These are phyloP conservation scores for Musca vetustissima DNA, from an alignment of 1,140 invertebrate genomes.

Conservation along the genomic window DNA sequence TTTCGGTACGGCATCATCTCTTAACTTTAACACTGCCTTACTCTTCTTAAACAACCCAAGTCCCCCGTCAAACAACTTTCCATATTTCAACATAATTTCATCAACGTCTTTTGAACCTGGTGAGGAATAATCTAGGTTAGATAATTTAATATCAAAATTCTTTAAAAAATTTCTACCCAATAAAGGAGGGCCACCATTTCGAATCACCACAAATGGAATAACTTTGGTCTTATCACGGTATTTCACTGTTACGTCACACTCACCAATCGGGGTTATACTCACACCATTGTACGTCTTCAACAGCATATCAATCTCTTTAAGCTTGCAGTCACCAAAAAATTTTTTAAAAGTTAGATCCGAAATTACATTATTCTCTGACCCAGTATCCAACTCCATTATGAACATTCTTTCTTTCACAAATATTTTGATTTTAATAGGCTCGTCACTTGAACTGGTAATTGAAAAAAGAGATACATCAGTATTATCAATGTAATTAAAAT, in stretches of 20 bases:
- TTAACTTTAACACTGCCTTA: slow-evolving; percentile 1
- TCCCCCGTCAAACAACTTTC: slow-evolving; percentile 13
- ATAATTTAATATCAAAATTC: slow-evolving; percentile 7
- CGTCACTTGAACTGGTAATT: neutral
- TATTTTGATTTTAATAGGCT: slow-evolving; percentile 5
- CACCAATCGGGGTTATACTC: neutral
- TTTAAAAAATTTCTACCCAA: slow-evolving; percentile 30
- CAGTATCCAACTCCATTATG: slow-evolving; percentile 17
- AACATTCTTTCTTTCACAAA: neutral
- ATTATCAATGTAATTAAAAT: slow-evolving; percentile 11
- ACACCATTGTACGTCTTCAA: slow-evolving; percentile 12
- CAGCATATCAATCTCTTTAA: neutral
- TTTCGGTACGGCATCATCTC: slow-evolving; percentile 10
- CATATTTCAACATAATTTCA: neutral
- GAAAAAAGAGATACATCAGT: too few relatives aligned
- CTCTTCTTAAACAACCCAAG: slow-evolving; percentile 21
- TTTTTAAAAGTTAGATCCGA: neutral
- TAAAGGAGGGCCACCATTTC: slow-evolving; percentile 35
- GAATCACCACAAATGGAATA: slow-evolving; percentile 34
- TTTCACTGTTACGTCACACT: slow-evolving; percentile 7
- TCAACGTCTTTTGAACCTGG: neutral
- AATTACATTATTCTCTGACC: slow-evolving; percentile 6
- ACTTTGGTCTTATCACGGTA: neutral
- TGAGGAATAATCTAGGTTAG: neutral
- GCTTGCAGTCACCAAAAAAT: neutral